Conservation (phyloP, 2,888 invertebrate species). For the Mantis religiosa region DNA sequence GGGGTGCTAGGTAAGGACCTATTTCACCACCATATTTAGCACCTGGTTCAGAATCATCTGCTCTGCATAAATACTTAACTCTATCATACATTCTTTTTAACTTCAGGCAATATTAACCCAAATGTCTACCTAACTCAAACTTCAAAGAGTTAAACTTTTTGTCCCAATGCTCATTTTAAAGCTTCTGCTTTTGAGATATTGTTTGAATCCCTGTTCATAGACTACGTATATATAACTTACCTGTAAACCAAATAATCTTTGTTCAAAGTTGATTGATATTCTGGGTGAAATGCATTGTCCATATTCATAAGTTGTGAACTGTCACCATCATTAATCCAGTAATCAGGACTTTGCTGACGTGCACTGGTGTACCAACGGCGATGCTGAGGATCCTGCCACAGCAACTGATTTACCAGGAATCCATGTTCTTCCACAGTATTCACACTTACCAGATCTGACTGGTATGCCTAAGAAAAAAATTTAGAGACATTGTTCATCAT, state of each 20-base stretch:
- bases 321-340: constrained; percentile 81
- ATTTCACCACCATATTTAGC: too few relatives aligned
- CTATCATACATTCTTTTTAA: too few relatives aligned
- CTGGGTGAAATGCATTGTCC: constrained; percentile 76
- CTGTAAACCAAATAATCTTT: constrained; percentile 77
- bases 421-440: constrained; percentile 82
- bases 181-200: too few relatives aligned
- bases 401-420: constrained; percentile 78
- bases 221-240: constrained; percentile 39
- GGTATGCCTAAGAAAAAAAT: constrained; percentile 57
- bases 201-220: too few relatives aligned
- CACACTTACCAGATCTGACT: constrained; percentile 75
- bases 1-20: too few relatives aligned
- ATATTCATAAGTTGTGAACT: constrained; percentile 71
- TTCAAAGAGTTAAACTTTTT: too few relatives aligned
- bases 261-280: constrained; percentile 46
- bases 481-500: background rate
- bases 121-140: too few relatives aligned
- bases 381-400: constrained; percentile 78
- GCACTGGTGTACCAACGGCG: constrained; percentile 84
- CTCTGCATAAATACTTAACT: too few relatives aligned
- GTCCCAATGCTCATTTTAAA: too few relatives aligned
- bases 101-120: too few relatives aligned
- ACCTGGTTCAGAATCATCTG: too few relatives aligned
- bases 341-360: constrained; percentile 66